phyloP scores from a whole-genome alignment of 2,113 vertebrate species.

The Sebastes schlegelii region DNA sequence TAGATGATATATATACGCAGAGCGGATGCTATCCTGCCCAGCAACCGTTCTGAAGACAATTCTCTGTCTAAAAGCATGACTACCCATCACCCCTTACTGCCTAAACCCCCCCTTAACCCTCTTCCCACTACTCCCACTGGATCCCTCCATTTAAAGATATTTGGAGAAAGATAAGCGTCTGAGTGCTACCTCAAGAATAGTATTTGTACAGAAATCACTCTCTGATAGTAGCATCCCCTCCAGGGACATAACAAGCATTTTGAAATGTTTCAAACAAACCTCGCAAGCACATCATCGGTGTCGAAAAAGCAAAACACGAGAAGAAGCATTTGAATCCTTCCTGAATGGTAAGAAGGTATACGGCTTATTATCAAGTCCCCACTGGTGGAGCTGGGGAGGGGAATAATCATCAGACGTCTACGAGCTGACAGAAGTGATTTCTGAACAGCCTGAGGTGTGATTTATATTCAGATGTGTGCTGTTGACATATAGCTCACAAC shows the following conservation, averaged over 20 bases:
- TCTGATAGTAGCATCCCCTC: slow-evolving; percentile 58
- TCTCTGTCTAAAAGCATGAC: slow-evolving; percentile 16
- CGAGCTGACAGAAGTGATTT: slow-evolving; percentile 40
- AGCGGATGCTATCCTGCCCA: slow-evolving; percentile 4
- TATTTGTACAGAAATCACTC: slow-evolving; percentile 55
- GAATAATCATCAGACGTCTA: slow-evolving; percentile 34
- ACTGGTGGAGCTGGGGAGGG: slow-evolving; percentile 19
- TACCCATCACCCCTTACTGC: background rate
- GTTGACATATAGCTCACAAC: slow-evolving; percentile 9
- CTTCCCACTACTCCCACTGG: slow-evolving; percentile 15
- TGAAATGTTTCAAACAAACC: slow-evolving; percentile 55
- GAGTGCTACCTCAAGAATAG: slow-evolving; percentile 14
- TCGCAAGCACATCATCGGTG: slow-evolving; percentile 15
- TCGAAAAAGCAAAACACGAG: slow-evolving; percentile 35
- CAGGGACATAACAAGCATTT: slow-evolving; percentile 57
- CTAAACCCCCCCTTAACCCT: background rate
- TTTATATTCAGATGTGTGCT: background rate
- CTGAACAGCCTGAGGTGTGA: slow-evolving; percentile 20
- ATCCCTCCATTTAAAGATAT: slow-evolving; percentile 32
- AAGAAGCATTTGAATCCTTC: slow-evolving; percentile 43
- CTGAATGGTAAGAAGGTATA: slow-evolving; percentile 17
- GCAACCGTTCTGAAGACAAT: background rate
- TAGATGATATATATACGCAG: slow-evolving; percentile 51
- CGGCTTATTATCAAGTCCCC: slow-evolving; percentile 15
- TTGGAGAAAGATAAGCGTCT: slow-evolving; percentile 24